Evolutionary conservation across 2,797 vertebrate species (phyloP), one percentile per base, ranked within the genome.

Genomic region (Diplodus sargus): DNA sequence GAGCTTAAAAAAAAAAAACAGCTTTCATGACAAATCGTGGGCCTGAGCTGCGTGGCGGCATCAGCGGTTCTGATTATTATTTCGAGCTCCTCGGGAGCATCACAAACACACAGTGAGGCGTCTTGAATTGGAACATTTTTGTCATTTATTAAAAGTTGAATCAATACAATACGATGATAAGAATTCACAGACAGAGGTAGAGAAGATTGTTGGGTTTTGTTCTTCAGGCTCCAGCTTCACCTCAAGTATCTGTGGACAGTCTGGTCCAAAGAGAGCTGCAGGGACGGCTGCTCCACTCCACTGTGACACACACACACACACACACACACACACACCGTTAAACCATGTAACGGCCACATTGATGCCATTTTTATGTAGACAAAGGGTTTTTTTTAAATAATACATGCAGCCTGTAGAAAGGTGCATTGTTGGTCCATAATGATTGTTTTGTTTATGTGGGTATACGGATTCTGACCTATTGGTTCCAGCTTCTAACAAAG

Each of bases 201-300:
- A 74, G 52, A 17, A 11, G 28, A 56, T 25, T 45, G 54, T 23
- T 45, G 0, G 34, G 28, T 45, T 64, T 20, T 20, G 17, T 30
- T 30, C 73, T 74, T 75, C 56, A 60, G 61, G 43, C 17, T 51
- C 30, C 20, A 3, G 28, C 48, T 68, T 87, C 82, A 89, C 16
- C 13, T 81, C 16, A 42, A 28, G 71, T 67, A 79, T 59, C 74
- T 79, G 53, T 63, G 47, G 66, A 62, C 11, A 0, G 67, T 65
- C 84, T 93, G 93, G 70, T 90, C 89, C 86, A 93, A 17, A 18
- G 92, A 93, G 22, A 94, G 87, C 85, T 85, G 85, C 64, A 90
- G 73, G 53, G 77, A 85, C 2, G 92, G 87, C 74, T 93, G 73
- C 84, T 93, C 87, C 78, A 94, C 93, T 1, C 90, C 90, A 42